These are phyloP conservation scores for Homarus americanus DNA, from an alignment of 1,140 invertebrate genomes.

Conservation along the genomic window DNA sequence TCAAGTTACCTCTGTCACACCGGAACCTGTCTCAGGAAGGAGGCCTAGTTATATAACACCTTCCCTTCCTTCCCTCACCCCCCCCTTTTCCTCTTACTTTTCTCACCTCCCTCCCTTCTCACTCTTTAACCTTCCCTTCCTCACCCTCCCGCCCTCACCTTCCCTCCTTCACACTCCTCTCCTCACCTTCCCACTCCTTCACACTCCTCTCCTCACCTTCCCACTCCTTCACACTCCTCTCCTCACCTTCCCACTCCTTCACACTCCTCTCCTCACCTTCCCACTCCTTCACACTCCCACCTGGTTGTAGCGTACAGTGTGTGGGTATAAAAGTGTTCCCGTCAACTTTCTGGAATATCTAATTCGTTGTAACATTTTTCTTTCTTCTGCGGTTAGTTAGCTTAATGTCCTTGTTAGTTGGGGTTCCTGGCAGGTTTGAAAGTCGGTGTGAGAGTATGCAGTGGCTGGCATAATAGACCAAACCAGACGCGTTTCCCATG, in stretches of 20 bases:
- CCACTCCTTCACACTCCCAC: not conserved
- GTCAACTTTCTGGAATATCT: no score
- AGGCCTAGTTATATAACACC: not conserved
- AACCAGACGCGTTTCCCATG: no score
- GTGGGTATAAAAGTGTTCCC: no score
- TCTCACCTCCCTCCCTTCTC: not conserved
- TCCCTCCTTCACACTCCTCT: not conserved
- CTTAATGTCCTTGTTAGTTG: no score
- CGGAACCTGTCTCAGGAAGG: not conserved
- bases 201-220: no score
- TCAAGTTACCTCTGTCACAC: not conserved
- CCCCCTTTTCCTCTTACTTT: not conserved
- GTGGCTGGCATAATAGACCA: no score
- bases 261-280: not conserved
- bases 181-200: no score
- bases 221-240: not conserved
- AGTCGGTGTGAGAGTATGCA: no score
- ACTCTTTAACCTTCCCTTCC: not conserved
- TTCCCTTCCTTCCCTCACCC: not conserved
- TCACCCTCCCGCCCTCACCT: not conserved
- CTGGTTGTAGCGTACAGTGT: no score
- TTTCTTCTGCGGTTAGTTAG: no score
- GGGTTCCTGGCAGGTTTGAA: no score
- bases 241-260: not conserved
- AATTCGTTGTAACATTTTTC: no score